Evolutionary conservation across 2,888 invertebrate species (phyloP).

Genomic region (Acrobasis consociella): DNA sequence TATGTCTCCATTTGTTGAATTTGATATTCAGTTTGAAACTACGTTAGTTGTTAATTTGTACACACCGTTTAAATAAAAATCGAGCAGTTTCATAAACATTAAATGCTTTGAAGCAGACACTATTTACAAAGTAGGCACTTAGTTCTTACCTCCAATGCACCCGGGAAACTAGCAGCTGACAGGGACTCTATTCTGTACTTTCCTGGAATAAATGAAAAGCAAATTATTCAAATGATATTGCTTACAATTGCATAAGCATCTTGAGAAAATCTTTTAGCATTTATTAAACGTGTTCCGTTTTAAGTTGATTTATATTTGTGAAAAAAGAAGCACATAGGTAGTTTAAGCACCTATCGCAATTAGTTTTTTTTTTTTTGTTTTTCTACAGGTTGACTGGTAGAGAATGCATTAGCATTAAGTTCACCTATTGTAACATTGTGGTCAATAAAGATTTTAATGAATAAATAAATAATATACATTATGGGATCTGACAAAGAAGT

Average conservation of each 20-base stretch:
- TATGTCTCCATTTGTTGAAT: no score
- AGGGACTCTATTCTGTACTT: slow-evolving; percentile 83
- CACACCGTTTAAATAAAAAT: neutral
- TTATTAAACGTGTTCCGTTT: neutral
- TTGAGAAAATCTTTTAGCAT: neutral
- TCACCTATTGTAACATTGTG: no score
- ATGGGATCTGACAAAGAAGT: no score
- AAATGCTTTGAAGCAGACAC: neutral
- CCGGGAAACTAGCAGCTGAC: slow-evolving; percentile 80
- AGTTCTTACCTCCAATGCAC: slow-evolving; percentile 81
- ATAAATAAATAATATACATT: no score
- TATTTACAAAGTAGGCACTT: slow-evolving; percentile 4
- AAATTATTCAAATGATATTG: slow-evolving; percentile 24
- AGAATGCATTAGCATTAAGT: no score
- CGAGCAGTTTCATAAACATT: neutral
- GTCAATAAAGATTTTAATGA: no score
- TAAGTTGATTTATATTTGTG: no score
- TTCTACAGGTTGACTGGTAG: no score
- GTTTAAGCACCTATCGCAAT: no score
- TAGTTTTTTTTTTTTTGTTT: no score
- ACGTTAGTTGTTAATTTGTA: neutral
- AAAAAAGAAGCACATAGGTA: no score
- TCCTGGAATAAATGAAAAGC: slow-evolving; percentile 58
- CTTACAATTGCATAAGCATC: slow-evolving; percentile 12
- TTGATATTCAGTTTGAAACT: no score